These are phyloP conservation scores for Pyrrhosoma nymphula DNA, from an alignment of 2,888 invertebrate species.

Conservation along the genomic window DNA sequence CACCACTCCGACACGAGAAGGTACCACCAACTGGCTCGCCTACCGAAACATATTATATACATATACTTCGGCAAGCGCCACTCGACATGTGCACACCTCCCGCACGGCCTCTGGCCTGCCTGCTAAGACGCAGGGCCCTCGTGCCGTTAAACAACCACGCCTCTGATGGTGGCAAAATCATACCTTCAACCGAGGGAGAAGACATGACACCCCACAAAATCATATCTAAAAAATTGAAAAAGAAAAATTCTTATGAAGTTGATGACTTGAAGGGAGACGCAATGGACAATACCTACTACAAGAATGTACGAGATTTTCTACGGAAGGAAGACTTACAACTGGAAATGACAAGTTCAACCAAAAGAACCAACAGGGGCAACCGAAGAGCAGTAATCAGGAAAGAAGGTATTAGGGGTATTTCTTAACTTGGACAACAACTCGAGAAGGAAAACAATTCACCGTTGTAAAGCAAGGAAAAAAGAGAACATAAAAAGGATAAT, in stretches of 20 bases:
- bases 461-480: too few relatives aligned
- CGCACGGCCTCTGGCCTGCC: background rate
- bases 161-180: background rate
- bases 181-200: background rate
- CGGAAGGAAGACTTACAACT: too few relatives aligned
- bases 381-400: too few relatives aligned
- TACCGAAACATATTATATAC: background rate
- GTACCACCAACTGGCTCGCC: background rate
- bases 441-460: too few relatives aligned
- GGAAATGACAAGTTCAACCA: too few relatives aligned
- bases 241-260: background rate
- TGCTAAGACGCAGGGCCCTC: background rate
- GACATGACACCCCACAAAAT: background rate
- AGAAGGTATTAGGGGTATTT: too few relatives aligned
- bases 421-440: too few relatives aligned
- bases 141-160: background rate
- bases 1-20: background rate
- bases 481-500: too few relatives aligned
- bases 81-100: background rate
- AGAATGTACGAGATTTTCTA: too few relatives aligned
- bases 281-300: too few relatives aligned
- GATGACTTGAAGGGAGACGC: background rate
- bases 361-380: too few relatives aligned
- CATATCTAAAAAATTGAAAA: background rate
- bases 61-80: background rate